Percentiles rank a stretch among this genome's conserved stretches.
Evolutionary conservation across 2,888 invertebrate genomes (phyloP).

Genomic region (Dione juno): DNA sequence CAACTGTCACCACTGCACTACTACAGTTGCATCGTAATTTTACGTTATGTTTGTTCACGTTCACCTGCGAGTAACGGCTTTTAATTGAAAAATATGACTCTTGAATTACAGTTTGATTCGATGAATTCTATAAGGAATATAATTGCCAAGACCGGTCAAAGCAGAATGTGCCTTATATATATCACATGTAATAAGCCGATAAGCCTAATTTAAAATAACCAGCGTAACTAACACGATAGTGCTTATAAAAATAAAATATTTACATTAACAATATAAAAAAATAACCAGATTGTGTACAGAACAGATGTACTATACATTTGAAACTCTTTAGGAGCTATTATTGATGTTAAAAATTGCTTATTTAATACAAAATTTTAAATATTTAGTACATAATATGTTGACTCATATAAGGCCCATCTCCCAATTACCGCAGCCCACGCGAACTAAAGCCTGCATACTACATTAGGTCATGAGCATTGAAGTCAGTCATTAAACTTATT

Average conservation of each 20-base stretch:
- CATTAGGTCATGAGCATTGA: constrained; percentile 8
- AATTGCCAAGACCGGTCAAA: neutral
- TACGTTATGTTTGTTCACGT: constrained; percentile 52
- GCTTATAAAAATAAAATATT: neutral
- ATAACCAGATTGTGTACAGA: too few species aligned
- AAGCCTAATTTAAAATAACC: neutral
- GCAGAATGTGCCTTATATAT: neutral
- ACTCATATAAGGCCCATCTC: neutral
- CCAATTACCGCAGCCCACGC: constrained; percentile 17
- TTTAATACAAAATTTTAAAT: neutral
- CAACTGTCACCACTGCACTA: constrained; percentile 3
- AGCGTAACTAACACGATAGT: neutral
- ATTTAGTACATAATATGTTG: neutral
- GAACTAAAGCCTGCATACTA: constrained; percentile 9
- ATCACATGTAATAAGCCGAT: neutral
- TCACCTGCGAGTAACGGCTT: constrained; percentile 53
- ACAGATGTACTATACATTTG: too few species aligned
- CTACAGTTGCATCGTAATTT: constrained; percentile 41
- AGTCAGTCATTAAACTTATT: constrained; percentile 9
- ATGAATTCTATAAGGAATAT: constrained; percentile 21
- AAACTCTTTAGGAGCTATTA: too few species aligned
- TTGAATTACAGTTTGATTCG: constrained; percentile 33
- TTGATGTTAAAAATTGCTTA: too few species aligned
- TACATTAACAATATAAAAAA: too few species aligned
- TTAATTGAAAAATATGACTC: constrained; percentile 65